Conservation (phyloP, 2,113 vertebrate genomes). For the Brachionichthys hirsutus region DNA sequence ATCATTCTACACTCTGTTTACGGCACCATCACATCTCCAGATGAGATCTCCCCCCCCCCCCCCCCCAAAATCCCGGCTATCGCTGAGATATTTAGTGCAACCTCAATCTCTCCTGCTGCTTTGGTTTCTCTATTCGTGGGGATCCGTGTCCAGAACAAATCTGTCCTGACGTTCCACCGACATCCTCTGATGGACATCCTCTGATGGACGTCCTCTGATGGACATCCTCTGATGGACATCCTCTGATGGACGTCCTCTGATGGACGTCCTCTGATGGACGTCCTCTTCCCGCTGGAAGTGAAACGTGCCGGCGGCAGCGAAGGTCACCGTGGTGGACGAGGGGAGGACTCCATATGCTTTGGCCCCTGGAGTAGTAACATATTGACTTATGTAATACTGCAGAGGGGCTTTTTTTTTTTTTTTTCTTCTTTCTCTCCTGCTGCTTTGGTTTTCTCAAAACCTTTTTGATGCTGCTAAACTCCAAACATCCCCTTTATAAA, state of each 20-base stretch:
- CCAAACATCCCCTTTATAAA: conserved; percentile 40
- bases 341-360: conserved; percentile 27
- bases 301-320: conserved; percentile 48
- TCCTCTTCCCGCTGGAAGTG: conserved; percentile 5
- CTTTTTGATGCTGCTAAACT: conserved; percentile 39
- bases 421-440: conserved; percentile 26
- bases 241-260: too few species aligned
- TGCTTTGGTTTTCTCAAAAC: conserved; percentile 56
- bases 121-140: conserved; percentile 2
- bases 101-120: too few species aligned
- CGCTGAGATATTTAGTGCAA: not conserved
- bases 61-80: not conserved
- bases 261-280: not conserved
- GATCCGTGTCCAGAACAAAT: not conserved
- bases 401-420: too few species aligned
- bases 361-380: conserved; percentile 49
- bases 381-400: conserved; percentile 78
- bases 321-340: conserved; percentile 36
- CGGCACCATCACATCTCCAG: too few species aligned
- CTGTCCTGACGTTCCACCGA: too few species aligned
- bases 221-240: not conserved
- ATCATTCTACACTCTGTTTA: not conserved
- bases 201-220: not conserved
- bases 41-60: not conserved
- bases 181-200: too few species aligned